Evolutionary conservation across 1,140 invertebrate genomes (phyloP).

Genomic region (Listronotus oregonensis): DNA sequence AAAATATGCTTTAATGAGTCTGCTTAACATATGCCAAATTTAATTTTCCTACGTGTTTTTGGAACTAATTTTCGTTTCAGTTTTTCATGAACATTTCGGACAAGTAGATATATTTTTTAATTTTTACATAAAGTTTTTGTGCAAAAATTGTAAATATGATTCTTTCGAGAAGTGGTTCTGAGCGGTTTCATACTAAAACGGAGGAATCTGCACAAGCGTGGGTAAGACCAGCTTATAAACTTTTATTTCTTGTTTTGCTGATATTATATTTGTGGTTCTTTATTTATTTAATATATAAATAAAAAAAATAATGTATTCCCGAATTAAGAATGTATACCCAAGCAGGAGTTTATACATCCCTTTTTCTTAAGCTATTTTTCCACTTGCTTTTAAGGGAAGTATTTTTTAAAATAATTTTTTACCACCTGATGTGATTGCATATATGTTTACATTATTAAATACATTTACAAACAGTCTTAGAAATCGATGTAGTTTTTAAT

Average conservation of each 20-base stretch:
- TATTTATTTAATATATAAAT: too few relatives aligned
- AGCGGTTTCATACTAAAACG: constrained; percentile 39
- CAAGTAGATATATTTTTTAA: constrained; percentile 21
- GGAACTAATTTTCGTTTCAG: not conserved
- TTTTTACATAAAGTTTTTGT: not conserved
- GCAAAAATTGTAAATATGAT: constrained; percentile 39
- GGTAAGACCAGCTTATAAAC: constrained; percentile 41
- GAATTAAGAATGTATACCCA: too few relatives aligned
- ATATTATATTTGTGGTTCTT: too few relatives aligned
- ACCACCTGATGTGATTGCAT: too few relatives aligned
- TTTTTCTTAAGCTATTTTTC: too few relatives aligned
- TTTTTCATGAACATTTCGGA: constrained; percentile 33
- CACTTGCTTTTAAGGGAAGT: too few relatives aligned
- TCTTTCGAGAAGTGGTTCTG: constrained; percentile 42
- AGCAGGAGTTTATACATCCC: too few relatives aligned
- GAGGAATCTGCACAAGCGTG: constrained; percentile 47
- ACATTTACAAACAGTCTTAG: too few relatives aligned
- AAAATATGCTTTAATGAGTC: constrained; percentile 8
- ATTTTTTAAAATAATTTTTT: too few relatives aligned
- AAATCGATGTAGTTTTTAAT: too few relatives aligned
- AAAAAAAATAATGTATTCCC: too few relatives aligned
- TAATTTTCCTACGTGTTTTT: not conserved
- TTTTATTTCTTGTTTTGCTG: not conserved
- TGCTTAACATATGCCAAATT: constrained; percentile 9
- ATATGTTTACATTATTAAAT: too few relatives aligned